Evolutionary conservation across 1,140 invertebrate species (phyloP).

Genomic region (Lepidurus apus): DNA sequence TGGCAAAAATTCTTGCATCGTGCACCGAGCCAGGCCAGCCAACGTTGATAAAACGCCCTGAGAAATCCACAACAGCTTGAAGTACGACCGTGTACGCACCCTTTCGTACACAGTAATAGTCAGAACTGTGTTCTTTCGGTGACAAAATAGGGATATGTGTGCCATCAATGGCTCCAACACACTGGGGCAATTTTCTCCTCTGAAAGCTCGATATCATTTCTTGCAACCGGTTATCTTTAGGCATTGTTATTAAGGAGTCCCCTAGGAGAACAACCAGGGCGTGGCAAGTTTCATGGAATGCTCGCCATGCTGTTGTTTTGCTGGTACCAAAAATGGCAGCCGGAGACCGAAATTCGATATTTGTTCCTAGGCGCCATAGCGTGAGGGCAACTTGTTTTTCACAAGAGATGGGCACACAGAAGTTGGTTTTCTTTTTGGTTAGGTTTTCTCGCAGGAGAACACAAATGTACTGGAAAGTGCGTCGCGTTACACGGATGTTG

Average conservation of each 20-base stretch:
- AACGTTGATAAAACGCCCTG: neutral
- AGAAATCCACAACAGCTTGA: constrained; percentile 14
- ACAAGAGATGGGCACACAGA: neutral
- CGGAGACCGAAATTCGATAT: too few relatives aligned
- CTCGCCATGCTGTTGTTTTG: too few relatives aligned
- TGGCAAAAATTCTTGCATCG: constrained; percentile 29
- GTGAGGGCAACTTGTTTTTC: too few relatives aligned
- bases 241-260: neutral
- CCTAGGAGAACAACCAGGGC: neutral
- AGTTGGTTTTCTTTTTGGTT: constrained; percentile 1
- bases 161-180: neutral
- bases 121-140: neutral
- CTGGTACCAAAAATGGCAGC: too few relatives aligned
- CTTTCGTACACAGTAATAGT: constrained; percentile 24
- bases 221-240: neutral
- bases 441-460: neutral
- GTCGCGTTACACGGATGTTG: neutral
- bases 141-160: neutral
- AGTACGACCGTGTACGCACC: constrained; percentile 27
- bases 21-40: constrained; percentile 28
- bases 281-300: too few relatives aligned
- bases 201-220: neutral
- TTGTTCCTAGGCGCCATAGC: too few relatives aligned
- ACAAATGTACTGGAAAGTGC: constrained; percentile 5
- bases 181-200: neutral